phyloP scores from a whole-genome alignment of 1,140 invertebrate genomes.

The Zaprionus kolodkinae region DNA sequence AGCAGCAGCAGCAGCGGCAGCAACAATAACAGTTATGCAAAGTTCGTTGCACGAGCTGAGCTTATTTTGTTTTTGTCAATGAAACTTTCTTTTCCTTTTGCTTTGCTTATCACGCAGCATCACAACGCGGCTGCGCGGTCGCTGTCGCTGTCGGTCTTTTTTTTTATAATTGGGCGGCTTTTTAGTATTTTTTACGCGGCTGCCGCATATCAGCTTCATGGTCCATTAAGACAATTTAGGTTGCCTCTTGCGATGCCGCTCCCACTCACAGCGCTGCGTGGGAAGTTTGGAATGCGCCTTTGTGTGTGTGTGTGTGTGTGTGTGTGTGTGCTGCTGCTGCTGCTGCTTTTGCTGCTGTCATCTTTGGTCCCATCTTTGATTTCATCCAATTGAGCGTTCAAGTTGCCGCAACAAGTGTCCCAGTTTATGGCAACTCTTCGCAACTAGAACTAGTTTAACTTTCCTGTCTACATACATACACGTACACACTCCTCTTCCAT shows the following conservation, averaged over 20 bases:
- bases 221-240: conserved; percentile 80
- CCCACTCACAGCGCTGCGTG: conserved; percentile 55
- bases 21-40: conserved; percentile 60
- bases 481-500: neutral
- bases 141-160: conserved; percentile 16
- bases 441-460: conserved; percentile 78
- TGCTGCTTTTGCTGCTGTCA: conserved; percentile 28
- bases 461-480: conserved; percentile 59
- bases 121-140: conserved; percentile 24
- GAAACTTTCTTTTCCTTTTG: conserved; percentile 76
- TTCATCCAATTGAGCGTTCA: conserved; percentile 56
- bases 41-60: conserved; percentile 61
- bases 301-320: conserved; percentile 3
- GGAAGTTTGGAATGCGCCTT: conserved; percentile 55
- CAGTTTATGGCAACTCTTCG: conserved; percentile 61
- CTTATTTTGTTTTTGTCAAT: conserved; percentile 74
- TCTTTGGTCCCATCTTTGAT: conserved; percentile 58
- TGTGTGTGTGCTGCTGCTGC: conserved; percentile 19
- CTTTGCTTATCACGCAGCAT: conserved; percentile 72
- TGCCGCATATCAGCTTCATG: conserved; percentile 70
- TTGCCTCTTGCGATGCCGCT: conserved; percentile 55
- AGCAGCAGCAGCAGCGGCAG: conserved; percentile 17
- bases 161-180: conserved; percentile 71
- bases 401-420: conserved; percentile 76
- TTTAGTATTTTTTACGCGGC: conserved; percentile 66